phyloP scores from a whole-genome alignment of 2,888 invertebrate genomes.

The Gymnosoma rotundatum region DNA sequence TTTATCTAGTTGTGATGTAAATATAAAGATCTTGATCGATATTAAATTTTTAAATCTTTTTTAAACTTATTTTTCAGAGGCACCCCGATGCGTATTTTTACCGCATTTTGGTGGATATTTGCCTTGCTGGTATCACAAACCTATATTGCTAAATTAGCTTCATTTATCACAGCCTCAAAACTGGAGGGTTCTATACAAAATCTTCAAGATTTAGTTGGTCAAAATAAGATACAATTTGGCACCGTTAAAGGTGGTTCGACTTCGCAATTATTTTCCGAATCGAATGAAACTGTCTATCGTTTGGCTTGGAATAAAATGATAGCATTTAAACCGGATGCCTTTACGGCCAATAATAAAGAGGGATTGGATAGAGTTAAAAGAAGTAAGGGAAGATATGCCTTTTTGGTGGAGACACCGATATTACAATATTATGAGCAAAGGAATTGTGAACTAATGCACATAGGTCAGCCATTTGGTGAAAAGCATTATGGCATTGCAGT shows the following conservation, averaged over 20 bases:
- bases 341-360: constrained; percentile 89
- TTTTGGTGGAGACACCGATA: constrained; percentile 97
- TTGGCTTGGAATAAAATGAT: constrained; percentile 96
- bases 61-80: constrained; percentile 84
- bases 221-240: constrained; percentile 97
- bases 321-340: constrained; percentile 90
- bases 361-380: constrained; percentile 91
- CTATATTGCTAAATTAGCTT: constrained; percentile 97
- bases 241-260: constrained; percentile 94
- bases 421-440: constrained; percentile 94
- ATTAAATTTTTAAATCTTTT: neutral
- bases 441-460: constrained; percentile 90
- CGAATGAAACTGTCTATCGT: constrained; percentile 92
- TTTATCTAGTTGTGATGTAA: too few relatives aligned
- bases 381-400: constrained; percentile 91
- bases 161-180: constrained; percentile 94
- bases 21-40: too few relatives aligned
- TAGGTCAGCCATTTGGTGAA: constrained; percentile 91
- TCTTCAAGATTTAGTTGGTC: constrained; percentile 95
- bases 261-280: constrained; percentile 92
- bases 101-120: constrained; percentile 92
- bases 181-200: constrained; percentile 95
- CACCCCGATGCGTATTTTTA: constrained; percentile 89
- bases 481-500: constrained; percentile 98
- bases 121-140: constrained; percentile 90